phyloP scores from a whole-genome alignment of 2,797 vertebrate species.

The Pogonophryne albipinna region DNA sequence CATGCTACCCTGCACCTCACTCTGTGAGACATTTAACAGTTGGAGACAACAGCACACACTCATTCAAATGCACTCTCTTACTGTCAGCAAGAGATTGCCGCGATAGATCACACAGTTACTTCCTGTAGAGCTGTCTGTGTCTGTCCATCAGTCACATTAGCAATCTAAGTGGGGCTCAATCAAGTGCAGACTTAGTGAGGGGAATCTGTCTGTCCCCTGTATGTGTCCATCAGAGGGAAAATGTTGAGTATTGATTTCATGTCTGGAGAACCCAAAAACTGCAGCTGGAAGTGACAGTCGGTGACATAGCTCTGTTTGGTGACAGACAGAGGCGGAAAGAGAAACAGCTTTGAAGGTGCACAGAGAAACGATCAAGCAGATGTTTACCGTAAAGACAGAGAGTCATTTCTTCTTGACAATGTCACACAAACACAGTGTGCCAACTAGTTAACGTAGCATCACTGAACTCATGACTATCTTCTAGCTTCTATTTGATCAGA shows the following conservation, averaged over 20 bases:
- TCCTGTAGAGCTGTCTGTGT: conserved; percentile 66
- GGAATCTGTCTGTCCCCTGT: conserved; percentile 71
- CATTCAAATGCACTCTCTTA: conserved; percentile 28
- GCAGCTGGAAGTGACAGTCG: conserved; percentile 80
- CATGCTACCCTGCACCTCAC: no score
- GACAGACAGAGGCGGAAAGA: conserved; percentile 61
- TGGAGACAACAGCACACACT: conserved; percentile 34
- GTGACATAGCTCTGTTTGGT: conserved; percentile 71
- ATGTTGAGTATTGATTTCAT: conserved; percentile 84
- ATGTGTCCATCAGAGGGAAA: conserved; percentile 84
- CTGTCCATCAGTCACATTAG: conserved; percentile 80
- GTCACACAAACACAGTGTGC: conserved; percentile 33
- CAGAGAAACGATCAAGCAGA: conserved; percentile 47
- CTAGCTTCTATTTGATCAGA: conserved; percentile 56
- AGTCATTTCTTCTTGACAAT: conserved; percentile 54
- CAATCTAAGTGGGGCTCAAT: conserved; percentile 80
- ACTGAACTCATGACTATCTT: conserved; percentile 54
- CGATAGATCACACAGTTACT: conserved; percentile 59
- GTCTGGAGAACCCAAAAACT: conserved; percentile 74
- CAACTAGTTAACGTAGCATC: conserved; percentile 51
- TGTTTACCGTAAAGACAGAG: conserved; percentile 61
- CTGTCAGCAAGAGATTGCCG: conserved; percentile 56
- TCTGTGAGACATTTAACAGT: conserved; percentile 31
- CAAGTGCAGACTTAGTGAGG: conserved; percentile 74
- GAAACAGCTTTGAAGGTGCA: conserved; percentile 55